These are phyloP conservation scores for Menidia beryllina DNA, from an alignment of 2,113 vertebrate genomes.

Conservation along the genomic window DNA sequence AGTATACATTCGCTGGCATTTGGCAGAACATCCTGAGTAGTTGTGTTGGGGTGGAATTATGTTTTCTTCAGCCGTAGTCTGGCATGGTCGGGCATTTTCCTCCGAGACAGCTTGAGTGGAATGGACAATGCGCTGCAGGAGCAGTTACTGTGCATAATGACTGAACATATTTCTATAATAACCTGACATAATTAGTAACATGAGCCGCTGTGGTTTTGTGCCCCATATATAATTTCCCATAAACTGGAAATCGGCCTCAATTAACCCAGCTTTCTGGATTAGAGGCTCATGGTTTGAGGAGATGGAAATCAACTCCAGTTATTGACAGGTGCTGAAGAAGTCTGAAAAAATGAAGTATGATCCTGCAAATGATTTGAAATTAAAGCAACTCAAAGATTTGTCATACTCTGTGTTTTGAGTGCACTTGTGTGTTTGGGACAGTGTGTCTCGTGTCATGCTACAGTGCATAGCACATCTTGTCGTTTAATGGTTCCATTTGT, in stretches of 20 bases:
- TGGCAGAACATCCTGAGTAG: constrained; percentile 67
- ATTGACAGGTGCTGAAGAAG: constrained; percentile 26
- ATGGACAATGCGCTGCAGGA: constrained; percentile 46
- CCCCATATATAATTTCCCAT: constrained; percentile 47
- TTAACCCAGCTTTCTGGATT: constrained; percentile 30
- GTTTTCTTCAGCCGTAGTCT: constrained; percentile 61
- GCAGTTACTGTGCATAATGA: constrained; percentile 49
- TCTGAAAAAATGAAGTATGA: constrained; percentile 8
- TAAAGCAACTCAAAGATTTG: background rate
- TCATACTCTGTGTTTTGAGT: background rate
- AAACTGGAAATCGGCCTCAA: constrained; percentile 24
- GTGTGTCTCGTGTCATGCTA: background rate
- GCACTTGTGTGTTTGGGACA: background rate
- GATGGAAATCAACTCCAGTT: constrained; percentile 19
- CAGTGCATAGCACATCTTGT: background rate
- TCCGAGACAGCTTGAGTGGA: constrained; percentile 39
- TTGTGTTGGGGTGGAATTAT: constrained; percentile 66
- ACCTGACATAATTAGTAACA: constrained; percentile 42
- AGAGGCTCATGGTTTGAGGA: background rate
- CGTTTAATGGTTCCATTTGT: background rate
- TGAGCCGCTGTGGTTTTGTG: constrained; percentile 41
- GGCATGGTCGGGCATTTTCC: constrained; percentile 64
- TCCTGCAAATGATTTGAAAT: background rate
- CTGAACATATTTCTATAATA: constrained; percentile 55
- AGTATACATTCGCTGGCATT: constrained; percentile 68